A percentile compares a stretch with the other conserved stretches of the same genome.
These are phyloP conservation scores for Diadegma fenestrale DNA, from an alignment of 2,888 invertebrate genomes.

Conservation along the genomic window DNA sequence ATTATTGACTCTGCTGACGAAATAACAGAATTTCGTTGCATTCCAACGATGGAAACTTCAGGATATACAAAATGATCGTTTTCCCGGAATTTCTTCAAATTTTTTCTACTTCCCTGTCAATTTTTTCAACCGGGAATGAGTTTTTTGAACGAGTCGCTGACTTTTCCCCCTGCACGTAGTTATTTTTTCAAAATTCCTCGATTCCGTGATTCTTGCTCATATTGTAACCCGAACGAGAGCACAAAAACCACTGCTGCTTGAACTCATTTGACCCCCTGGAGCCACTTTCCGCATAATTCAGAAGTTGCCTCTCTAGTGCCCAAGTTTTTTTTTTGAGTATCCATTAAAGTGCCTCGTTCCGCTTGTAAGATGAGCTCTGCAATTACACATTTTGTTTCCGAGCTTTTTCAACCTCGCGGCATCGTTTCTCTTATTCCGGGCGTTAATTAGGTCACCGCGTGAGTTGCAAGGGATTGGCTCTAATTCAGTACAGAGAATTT, in stretches of 20 bases:
- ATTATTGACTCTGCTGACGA: too few species aligned
- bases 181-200: neutral
- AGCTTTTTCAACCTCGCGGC: neutral
- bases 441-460: neutral
- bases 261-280: slow-evolving; percentile 12
- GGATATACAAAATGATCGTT: too few species aligned
- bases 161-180: too few species aligned
- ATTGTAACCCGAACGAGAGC: neutral
- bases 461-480: neutral
- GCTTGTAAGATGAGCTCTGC: slow-evolving; percentile 57
- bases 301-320: slow-evolving; percentile 40
- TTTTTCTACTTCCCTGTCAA: too few species aligned
- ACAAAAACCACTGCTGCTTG: slow-evolving; percentile 6
- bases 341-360: slow-evolving; percentile 54
- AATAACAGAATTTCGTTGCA: too few species aligned
- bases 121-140: too few species aligned
- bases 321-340: slow-evolving; percentile 39
- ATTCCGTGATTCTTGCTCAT: neutral
- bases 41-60: too few species aligned
- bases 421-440: slow-evolving; percentile 3
- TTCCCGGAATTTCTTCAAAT: too few species aligned
- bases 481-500: neutral
- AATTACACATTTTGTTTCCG: slow-evolving; percentile 64
- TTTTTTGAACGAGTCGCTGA: too few species aligned
- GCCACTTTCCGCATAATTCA: slow-evolving; percentile 30